Conservation (phyloP, 2,797 vertebrate genomes). For the Amblyopsis hoosieri region DNA sequence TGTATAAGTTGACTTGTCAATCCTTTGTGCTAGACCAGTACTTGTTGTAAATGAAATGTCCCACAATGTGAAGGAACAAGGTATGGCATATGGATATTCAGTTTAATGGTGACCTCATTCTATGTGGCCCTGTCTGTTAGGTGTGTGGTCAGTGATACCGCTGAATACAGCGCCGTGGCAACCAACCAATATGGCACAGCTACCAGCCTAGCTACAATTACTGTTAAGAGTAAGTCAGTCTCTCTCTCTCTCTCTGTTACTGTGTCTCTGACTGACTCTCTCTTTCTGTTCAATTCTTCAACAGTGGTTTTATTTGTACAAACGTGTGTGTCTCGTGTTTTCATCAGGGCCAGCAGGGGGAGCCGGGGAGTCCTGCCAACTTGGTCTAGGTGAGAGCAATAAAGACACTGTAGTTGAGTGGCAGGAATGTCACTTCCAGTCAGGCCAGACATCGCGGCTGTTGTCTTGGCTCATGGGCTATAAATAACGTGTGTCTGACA, state of each 20-base stretch:
- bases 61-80: neutral
- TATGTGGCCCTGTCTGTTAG: conserved; percentile 58
- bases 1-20: too few relatives aligned
- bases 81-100: neutral
- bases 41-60: neutral
- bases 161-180: conserved; percentile 92
- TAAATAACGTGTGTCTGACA: conserved; percentile 48
- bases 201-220: conserved; percentile 85
- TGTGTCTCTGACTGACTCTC: conserved; percentile 1
- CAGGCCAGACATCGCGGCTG: conserved; percentile 21
- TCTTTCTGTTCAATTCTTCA: neutral
- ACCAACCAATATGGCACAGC: conserved; percentile 86
- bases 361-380: conserved; percentile 57
- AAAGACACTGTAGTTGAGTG: neutral
- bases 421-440: conserved; percentile 27
- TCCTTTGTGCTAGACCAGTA: too few relatives aligned
- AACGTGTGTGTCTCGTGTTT: neutral
- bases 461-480: conserved; percentile 38
- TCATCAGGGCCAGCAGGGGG: conserved; percentile 62
- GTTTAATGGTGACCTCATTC: neutral
- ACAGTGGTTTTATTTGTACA: neutral
- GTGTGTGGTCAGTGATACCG: conserved; percentile 88
- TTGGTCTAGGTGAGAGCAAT: conserved; percentile 64
- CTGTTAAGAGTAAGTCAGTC: conserved; percentile 85
- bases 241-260: neutral